Evolutionary conservation across 1,140 invertebrate genomes (phyloP), one percentile per base, ranked within the genome.

Genomic region (Hesperophylax magnus): DNA sequence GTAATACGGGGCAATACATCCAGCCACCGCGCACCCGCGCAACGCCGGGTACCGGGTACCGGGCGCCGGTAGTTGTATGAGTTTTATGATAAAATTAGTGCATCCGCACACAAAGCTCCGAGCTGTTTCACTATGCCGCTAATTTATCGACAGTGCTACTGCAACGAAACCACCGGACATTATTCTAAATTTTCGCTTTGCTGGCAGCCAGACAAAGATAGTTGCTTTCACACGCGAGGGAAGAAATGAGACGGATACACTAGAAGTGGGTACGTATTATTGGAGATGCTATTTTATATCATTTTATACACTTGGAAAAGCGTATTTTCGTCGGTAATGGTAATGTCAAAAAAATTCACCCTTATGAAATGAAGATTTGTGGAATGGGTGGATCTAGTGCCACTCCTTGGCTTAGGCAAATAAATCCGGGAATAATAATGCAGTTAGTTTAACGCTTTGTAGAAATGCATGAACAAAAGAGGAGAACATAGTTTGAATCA

Each of bases 161-260:
- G 75, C 75, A 77, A 77, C 75, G 31, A 61, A 77, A 77, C 75
- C 75, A 9, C 75, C 58, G 75, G 56, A 78, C 77, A 78, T 78
- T 78, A 78, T 67, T 78, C 77, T 78, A 67, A 78, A 78, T 78
- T 63, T 78, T 60, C 77, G 52, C 60, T 78, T 20, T 67, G 31
- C 31, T 47, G 27, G 75, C 58, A 17, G 39, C 56, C 56, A 18
- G 58, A 61, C 18, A 14, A 4, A 8, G 58, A 61, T 24, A 20
- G 20, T 20, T 20, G 8, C 5, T 14, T 20, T 20, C 8, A 8
- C 18, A 7, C 58, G 11, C 4, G 2, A 14, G 18, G 58, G n/a
- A 22, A 22, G 58, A 61, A 61, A 58, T 8, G 20, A 7, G 58
- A 61, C 58, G 24, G 58, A 61, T 20, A 15, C 5, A 61, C n/a